Percentiles rank a stretch among this genome's conserved stretches.
phyloP scores from a whole-genome alignment of 2,113 vertebrate genomes.

The Hippolais icterina region DNA sequence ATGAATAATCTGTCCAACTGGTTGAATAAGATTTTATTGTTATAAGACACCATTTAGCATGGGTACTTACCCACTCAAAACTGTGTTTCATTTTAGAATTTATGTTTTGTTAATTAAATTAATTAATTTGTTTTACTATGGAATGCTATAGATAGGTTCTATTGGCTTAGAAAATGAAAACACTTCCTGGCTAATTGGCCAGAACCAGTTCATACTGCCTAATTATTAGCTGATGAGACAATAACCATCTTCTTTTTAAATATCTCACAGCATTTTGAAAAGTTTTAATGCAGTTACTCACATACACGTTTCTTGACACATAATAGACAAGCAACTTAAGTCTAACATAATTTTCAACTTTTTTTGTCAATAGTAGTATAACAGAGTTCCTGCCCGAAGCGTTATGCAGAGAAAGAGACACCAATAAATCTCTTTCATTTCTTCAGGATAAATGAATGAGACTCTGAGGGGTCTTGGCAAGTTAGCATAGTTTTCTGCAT shows the following conservation, averaged over 20 bases:
- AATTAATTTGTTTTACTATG: not conserved
- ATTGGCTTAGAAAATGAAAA: conserved; percentile 6
- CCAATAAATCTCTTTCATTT: not conserved
- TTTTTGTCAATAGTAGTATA: not conserved
- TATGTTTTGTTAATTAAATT: conserved; percentile 11
- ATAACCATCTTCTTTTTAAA: not conserved
- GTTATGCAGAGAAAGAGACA: not conserved
- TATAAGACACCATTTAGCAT: not conserved
- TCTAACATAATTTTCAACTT: not conserved
- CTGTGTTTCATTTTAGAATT: not conserved
- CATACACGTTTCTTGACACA: not conserved
- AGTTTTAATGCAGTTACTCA: not conserved
- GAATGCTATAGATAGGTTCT: not conserved
- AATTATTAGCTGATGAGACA: not conserved
- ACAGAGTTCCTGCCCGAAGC: not conserved
- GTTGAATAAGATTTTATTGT: not conserved
- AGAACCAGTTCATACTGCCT: not conserved
- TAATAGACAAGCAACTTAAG: not conserved
- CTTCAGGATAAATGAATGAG: not conserved
- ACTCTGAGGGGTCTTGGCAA: not conserved
- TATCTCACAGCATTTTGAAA: not conserved
- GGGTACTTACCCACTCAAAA: not conserved
- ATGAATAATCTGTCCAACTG: not conserved
- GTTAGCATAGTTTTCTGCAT: not conserved
- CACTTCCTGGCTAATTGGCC: not conserved